These are phyloP conservation scores for Gymnocephalus cernua DNA, from an alignment of 2,113 vertebrate species.

Conservation along the genomic window DNA sequence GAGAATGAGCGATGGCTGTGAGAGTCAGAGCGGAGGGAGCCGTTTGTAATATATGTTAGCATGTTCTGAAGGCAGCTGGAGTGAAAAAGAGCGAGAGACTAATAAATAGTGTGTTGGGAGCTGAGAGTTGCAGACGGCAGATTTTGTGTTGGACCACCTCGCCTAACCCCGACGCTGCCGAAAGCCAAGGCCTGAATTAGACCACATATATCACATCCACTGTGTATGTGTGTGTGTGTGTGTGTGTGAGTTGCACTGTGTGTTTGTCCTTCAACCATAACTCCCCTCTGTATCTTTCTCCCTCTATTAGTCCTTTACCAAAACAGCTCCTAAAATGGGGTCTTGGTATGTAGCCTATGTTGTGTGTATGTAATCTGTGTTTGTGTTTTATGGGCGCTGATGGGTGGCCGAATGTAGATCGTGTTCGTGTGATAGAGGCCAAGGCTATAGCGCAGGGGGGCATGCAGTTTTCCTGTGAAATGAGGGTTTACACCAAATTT, in stretches of 20 bases:
- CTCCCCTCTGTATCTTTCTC: background rate
- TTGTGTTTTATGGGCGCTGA: constrained; percentile 6
- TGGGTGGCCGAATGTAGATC: constrained; percentile 9
- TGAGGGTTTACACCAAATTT: background rate
- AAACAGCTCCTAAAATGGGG: constrained; percentile 28
- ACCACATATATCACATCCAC: constrained; percentile 37
- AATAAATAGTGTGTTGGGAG: constrained; percentile 59
- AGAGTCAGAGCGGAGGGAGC: constrained; percentile 2
- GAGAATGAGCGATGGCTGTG: constrained; percentile 2
- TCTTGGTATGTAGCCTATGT: constrained; percentile 26
- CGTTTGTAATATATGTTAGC: background rate
- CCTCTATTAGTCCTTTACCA: constrained; percentile 5
- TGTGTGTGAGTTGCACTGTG: background rate
- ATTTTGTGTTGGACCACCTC: constrained; percentile 49
- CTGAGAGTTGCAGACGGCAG: constrained; percentile 33
- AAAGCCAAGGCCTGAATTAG: constrained; percentile 38
- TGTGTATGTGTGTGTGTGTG: constrained; percentile 10
- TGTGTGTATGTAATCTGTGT: constrained; percentile 5
- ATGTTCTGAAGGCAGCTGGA: constrained; percentile 44
- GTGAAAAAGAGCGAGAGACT: constrained; percentile 40
- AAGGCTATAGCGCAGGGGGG: background rate
- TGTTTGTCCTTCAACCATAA: constrained; percentile 7
- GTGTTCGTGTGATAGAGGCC: constrained; percentile 15
- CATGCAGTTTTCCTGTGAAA: background rate
- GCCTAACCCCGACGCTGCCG: constrained; percentile 19